A percentile compares a stretch with the other conserved stretches of the same genome.
Evolutionary conservation across 2,888 invertebrate species (phyloP).

Genomic region (Eupithecia pulchellata): DNA sequence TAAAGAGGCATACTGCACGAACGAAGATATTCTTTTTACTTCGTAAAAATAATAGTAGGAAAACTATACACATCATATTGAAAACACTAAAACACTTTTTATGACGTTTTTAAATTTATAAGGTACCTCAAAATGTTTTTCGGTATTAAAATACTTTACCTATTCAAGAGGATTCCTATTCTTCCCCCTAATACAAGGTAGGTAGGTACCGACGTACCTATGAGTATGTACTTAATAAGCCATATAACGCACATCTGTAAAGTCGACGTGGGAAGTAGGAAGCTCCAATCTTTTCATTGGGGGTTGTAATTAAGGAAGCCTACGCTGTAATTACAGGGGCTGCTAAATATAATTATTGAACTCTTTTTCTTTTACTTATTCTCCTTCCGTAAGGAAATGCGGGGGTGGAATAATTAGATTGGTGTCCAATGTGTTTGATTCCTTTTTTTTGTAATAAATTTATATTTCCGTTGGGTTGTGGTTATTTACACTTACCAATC

Average conservation of each 20-base stretch:
- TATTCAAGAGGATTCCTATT: neutral
- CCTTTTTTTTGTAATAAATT: neutral
- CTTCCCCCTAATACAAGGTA: neutral
- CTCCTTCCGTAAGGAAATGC: constrained; percentile 56
- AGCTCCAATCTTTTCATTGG: constrained; percentile 81
- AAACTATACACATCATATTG: no score
- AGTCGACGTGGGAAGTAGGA: constrained; percentile 81
- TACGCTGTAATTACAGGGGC: constrained; percentile 82
- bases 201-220: no score
- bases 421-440: constrained; percentile 9
- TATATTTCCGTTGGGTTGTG: neutral
- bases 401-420: constrained; percentile 46
- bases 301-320: constrained; percentile 81
- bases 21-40: no score
- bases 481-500: neutral
- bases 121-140: neutral
- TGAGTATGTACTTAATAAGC: constrained; percentile 75
- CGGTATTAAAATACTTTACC: neutral
- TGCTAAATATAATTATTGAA: constrained; percentile 84
- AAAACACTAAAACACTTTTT: neutral
- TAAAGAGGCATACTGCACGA: neutral
- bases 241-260: constrained; percentile 75
- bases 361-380: constrained; percentile 68
- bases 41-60: no score
- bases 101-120: neutral